Evolutionary conservation across 1,140 invertebrate species (phyloP), one percentile per base, ranked within the genome.

Genomic region (Tetramorium simillimum): DNA sequence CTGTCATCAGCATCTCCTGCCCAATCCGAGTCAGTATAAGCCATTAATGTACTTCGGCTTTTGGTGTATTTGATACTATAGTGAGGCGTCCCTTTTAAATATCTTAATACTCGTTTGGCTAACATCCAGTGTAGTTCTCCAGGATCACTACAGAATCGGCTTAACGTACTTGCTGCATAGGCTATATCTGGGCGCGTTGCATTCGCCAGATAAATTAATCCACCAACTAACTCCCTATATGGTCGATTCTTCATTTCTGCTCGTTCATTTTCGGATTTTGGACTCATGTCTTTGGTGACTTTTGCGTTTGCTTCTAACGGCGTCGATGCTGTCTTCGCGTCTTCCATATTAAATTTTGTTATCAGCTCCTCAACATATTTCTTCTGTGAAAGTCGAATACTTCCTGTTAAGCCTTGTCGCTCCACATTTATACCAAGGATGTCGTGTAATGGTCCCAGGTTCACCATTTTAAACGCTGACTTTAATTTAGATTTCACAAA

Each of bases 71-170:
- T 70, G 49, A 92, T 51, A 16, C 87, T 76, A 6, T 86, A 53
- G 72, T 86, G 33, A 28, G 28, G 24, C 0, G 91, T 92, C 4
- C 58, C 80, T 46, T 91, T 93, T 33, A 93, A 40, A 51, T 92
- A 93, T 70, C 89, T 78, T 28, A 93, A 21, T 0, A 93, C 63
- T 43, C 90, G 76, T 37, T 92, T 93, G 5, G 89, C 86, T 12
- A 67, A 53, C 0, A n/a, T 2, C 86, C 90, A 93, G 82, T 91
- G 88, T 46, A 12, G 9, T 37, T 86, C 21, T 9, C 63, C 49
- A n/a, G 80, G 85, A 63, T 88, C 24, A 0, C 18, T 37, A 16
- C 37, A 58, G 7, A 77, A 86, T n/a, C 73, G 51, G 1, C 53
- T 86, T 0, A 86, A 16, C 0, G 5, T 16, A 1, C 1, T 37